Percentiles rank a stretch among this genome's conserved stretches.
Evolutionary conservation across 2,888 invertebrate genomes (phyloP).

Genomic region (Helleia helle): DNA sequence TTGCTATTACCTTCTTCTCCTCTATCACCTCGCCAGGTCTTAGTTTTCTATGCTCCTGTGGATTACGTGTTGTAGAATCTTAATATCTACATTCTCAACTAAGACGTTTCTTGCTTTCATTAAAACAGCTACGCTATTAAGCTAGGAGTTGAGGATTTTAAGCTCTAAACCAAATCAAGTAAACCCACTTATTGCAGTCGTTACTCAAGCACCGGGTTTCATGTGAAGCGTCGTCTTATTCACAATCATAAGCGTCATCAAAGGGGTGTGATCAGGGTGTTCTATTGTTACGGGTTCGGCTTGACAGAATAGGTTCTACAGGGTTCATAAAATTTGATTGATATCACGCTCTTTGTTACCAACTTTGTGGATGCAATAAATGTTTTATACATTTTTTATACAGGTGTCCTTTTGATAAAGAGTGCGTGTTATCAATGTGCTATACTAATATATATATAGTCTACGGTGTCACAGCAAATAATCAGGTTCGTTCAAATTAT

Average conservation of each 20-base stretch:
- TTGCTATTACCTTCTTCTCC: slow-evolving; percentile 91
- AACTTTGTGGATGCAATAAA: slow-evolving; percentile 5
- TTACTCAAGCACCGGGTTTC: slow-evolving; percentile 49
- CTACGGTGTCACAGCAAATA: slow-evolving; percentile 41
- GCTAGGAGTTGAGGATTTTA: slow-evolving; percentile 57
- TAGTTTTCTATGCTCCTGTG: slow-evolving; percentile 91
- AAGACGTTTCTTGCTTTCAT: slow-evolving; percentile 37
- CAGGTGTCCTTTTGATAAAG: slow-evolving; percentile 11
- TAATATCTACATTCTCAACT: slow-evolving; percentile 51
- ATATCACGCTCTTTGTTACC: slow-evolving; percentile 19
- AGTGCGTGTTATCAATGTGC: slow-evolving; percentile 17
- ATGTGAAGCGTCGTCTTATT: slow-evolving; percentile 46
- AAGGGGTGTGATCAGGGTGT: slow-evolving; percentile 39
- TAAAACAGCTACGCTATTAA: slow-evolving; percentile 42
- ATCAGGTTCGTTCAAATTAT: slow-evolving; percentile 28
- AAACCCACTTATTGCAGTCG: slow-evolving; percentile 37
- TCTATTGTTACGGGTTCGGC: slow-evolving; percentile 68
- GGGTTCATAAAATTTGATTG: slow-evolving; percentile 29
- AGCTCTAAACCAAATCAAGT: slow-evolving; percentile 39
- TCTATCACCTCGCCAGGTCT: slow-evolving; percentile 95
- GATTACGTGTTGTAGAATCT: slow-evolving; percentile 68
- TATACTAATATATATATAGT: slow-evolving; percentile 20
- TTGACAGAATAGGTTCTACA: slow-evolving; percentile 65
- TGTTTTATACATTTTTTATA: neutral
- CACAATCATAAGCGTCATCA: slow-evolving; percentile 46